phyloP scores from a whole-genome alignment of 2,888 invertebrate species.

The Stenoptilia bipunctidactyla region DNA sequence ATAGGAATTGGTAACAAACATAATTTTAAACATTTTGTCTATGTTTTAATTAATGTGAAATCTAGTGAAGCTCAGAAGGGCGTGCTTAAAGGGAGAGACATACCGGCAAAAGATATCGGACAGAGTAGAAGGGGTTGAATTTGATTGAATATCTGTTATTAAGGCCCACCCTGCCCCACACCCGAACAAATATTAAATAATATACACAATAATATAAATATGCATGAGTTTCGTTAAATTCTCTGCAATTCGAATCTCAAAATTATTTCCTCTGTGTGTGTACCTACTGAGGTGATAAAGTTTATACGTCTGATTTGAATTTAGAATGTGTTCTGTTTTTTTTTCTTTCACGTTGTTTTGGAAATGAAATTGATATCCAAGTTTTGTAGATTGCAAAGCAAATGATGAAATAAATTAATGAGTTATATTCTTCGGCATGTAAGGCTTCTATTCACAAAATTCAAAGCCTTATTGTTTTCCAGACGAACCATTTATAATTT shows the following conservation, averaged over 20 bases:
- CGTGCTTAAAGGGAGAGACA: background rate
- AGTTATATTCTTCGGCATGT: slow-evolving; percentile 7
- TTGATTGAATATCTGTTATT: slow-evolving; percentile 72
- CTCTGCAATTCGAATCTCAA: slow-evolving; percentile 22
- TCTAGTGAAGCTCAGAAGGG: slow-evolving; percentile 1
- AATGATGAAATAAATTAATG: background rate
- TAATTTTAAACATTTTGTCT: too few species aligned
- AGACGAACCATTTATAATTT: slow-evolving; percentile 32
- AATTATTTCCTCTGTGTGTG: background rate
- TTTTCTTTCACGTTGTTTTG: background rate
- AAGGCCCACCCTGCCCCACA: slow-evolving; percentile 54
- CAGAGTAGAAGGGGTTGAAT: slow-evolving; percentile 62
- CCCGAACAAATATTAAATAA: slow-evolving; percentile 56
- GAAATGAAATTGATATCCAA: background rate
- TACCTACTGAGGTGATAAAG: background rate
- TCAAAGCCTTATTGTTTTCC: slow-evolving; percentile 36
- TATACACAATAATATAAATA: slow-evolving; percentile 66
- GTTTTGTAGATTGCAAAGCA: background rate
- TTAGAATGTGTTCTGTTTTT: background rate
- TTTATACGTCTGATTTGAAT: background rate
- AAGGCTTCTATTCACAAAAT: slow-evolving; percentile 39
- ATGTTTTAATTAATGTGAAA: too few species aligned
- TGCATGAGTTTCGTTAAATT: slow-evolving; percentile 62
- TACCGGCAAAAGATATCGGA: slow-evolving; percentile 56
- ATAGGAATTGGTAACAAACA: too few species aligned